These are phyloP conservation scores for Trichechus manatus DNA, from an alignment of 2,113 vertebrate genomes.

Conservation along the genomic window DNA sequence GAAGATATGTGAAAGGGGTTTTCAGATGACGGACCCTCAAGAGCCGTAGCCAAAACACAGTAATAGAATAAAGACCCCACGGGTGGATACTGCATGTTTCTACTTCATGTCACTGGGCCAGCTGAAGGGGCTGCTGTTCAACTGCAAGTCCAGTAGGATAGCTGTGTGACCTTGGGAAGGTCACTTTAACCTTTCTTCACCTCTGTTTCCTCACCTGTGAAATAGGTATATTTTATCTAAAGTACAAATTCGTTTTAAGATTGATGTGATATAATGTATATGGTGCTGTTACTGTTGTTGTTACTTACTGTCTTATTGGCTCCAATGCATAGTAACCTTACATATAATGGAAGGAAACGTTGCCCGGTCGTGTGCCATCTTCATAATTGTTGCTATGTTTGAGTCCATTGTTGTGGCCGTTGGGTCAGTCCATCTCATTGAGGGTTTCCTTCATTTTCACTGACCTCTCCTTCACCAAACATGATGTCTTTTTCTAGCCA, in stretches of 20 bases:
- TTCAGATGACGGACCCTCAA: neutral
- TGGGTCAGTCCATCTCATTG: neutral
- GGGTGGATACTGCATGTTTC: neutral
- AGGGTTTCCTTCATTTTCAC: neutral
- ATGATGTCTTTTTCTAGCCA: neutral
- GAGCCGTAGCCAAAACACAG: neutral
- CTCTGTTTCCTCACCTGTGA: neutral
- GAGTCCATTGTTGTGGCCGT: neutral
- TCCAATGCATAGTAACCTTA: neutral
- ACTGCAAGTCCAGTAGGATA: no score
- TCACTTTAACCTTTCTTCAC: neutral
- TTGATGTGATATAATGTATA: neutral
- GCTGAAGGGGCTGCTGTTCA: accelerated
- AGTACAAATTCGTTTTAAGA: neutral
- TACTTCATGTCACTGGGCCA: no score
- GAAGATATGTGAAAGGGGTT: neutral
- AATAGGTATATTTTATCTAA: neutral
- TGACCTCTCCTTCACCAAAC: neutral
- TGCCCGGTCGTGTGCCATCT: neutral
- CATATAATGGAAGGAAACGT: neutral
- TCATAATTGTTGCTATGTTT: neutral
- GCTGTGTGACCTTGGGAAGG: neutral
- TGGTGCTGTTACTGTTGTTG: neutral
- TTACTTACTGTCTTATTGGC: neutral
- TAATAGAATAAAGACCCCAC: neutral